A percentile compares a stretch with the other conserved stretches of the same genome.
These are phyloP conservation scores for Alouatta palliata DNA, from an alignment of 2,113 vertebrate species.

Conservation along the genomic window DNA sequence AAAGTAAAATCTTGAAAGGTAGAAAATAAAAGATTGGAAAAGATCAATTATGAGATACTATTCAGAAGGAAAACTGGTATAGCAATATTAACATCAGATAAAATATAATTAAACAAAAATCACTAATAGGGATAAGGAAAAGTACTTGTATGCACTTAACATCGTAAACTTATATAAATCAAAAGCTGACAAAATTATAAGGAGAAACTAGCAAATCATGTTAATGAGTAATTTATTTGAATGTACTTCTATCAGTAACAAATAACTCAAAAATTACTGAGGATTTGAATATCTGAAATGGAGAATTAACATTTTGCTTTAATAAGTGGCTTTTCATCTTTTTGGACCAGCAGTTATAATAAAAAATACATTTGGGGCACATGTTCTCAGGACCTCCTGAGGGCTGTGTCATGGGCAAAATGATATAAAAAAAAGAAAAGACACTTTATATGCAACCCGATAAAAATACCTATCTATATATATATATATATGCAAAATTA, in stretches of 20 bases:
- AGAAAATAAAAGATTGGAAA: background rate
- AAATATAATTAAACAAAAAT: constrained; percentile 12
- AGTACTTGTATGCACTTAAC: background rate
- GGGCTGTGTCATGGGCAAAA: too few relatives aligned
- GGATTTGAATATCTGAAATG: background rate
- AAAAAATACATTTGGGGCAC: background rate
- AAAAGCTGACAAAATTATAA: background rate
- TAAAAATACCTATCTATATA: background rate
- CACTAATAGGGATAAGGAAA: background rate
- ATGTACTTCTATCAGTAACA: background rate
- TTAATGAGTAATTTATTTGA: background rate
- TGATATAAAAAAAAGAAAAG: background rate
- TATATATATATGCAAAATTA: background rate
- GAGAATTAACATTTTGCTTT: background rate
- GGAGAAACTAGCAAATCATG: background rate
- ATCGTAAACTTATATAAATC: background rate
- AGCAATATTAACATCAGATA: background rate
- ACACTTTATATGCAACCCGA: background rate
- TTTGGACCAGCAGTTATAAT: background rate
- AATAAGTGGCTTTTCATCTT: constrained; percentile 1
- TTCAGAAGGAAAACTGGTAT: background rate
- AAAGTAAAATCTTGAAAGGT: background rate
- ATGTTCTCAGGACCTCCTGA: too few relatives aligned
- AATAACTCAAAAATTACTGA: constrained; percentile 8
- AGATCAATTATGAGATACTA: background rate